Evolutionary conservation across 64 coral and sea anemone species (phyloP).

Genomic region (Cladopsammia gracilis): DNA sequence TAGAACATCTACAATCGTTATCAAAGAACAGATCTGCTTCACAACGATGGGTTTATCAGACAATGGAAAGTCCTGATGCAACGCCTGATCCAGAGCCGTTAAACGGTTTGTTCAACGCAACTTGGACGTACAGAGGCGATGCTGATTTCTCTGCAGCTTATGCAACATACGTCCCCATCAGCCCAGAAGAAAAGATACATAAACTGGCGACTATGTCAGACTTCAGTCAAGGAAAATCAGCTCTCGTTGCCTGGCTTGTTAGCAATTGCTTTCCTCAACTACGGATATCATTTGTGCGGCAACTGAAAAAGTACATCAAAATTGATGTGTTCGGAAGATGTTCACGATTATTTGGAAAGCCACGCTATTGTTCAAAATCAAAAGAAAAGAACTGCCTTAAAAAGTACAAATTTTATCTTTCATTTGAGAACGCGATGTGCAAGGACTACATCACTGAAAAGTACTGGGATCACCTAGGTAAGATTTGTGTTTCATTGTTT

Average conservation of each 20-base stretch:
- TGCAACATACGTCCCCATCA: background rate
- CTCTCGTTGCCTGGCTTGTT: background rate
- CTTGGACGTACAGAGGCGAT: background rate
- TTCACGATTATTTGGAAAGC: background rate
- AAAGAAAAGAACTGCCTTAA: background rate
- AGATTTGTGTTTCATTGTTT: background rate
- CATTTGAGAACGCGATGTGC: constrained; percentile 28
- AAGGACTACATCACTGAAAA: constrained; percentile 39
- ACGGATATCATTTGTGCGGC: background rate
- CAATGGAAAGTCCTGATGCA: background rate
- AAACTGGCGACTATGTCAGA: background rate
- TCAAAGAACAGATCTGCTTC: background rate
- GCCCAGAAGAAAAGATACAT: background rate
- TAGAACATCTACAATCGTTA: background rate
- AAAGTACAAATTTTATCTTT: constrained; percentile 8
- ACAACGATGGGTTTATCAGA: background rate
- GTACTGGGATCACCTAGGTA: constrained; percentile 21
- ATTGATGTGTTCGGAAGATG: background rate
- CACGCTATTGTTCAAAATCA: background rate
- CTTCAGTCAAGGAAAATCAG: background rate
- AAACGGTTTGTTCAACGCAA: background rate
- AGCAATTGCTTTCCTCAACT: background rate
- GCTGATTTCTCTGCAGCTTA: background rate
- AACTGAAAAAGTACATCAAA: background rate
- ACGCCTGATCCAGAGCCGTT: background rate